Conservation (phyloP, 2,888 invertebrate genomes). For the Callyntrura guangdongensis region DNA sequence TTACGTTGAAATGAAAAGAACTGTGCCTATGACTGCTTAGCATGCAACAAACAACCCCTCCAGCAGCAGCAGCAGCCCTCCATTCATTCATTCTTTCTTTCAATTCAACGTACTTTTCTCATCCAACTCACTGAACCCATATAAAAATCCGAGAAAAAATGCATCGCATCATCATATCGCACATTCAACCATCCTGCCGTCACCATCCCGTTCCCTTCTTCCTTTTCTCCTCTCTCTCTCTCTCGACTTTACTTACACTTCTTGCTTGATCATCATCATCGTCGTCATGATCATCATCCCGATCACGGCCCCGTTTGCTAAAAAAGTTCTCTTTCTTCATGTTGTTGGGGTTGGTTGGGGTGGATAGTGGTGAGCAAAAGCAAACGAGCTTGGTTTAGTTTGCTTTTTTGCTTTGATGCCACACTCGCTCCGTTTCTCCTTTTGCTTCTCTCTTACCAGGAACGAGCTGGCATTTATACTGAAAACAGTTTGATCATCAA, state of each 20-base stretch:
- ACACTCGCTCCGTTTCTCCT: neutral
- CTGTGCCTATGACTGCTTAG: slow-evolving; percentile 45
- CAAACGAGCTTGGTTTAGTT: slow-evolving; percentile 69
- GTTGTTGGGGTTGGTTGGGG: slow-evolving; percentile 62
- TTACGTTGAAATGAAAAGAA: slow-evolving; percentile 31
- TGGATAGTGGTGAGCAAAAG: slow-evolving; percentile 66
- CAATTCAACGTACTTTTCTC: slow-evolving; percentile 34
- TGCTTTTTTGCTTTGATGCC: slow-evolving; percentile 54
- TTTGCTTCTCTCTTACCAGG: neutral
- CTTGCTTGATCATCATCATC: slow-evolving; percentile 68
- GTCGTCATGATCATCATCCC: slow-evolving; percentile 15
- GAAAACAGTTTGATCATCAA: slow-evolving; percentile 18
- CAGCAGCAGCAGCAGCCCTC: slow-evolving; percentile 30
- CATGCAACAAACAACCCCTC: slow-evolving; percentile 56
- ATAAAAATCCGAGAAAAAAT: slow-evolving; percentile 75
- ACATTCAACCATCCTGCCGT: slow-evolving; percentile 19
- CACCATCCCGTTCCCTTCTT: neutral
- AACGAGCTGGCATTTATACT: neutral
- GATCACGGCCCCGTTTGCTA: slow-evolving; percentile 60
- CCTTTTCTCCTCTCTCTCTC: slow-evolving; percentile 23
- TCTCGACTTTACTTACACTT: slow-evolving; percentile 64
- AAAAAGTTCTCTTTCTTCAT: slow-evolving; percentile 47
- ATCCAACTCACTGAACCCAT: slow-evolving; percentile 65
- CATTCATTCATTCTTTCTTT: slow-evolving; percentile 43
- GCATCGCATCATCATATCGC: slow-evolving; percentile 64